Evolutionary conservation across 2,113 vertebrate species (phyloP), one percentile per base, ranked within the genome.

Genomic region (Copsychus sechellarum): DNA sequence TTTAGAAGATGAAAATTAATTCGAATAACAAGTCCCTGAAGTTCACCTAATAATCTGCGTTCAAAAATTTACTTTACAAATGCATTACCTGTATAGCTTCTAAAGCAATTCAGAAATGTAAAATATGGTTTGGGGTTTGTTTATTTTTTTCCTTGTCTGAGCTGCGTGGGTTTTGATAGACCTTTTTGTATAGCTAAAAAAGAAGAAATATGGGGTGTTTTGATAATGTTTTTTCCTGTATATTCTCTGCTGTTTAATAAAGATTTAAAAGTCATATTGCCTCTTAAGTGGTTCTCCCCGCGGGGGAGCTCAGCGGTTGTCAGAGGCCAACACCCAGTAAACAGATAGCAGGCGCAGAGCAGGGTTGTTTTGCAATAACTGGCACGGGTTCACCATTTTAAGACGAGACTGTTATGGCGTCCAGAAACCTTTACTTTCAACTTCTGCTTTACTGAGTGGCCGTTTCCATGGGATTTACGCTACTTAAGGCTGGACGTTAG

Each of bases 381-480:
- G 94, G 84, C 91, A 88, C 3, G 61, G 40, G 87, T 86, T 96
- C 94, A 95, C 90, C 91, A 94, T 94, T 96, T 96, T 96, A 91
- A 95, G 84, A 87, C 51, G 28, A 90, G 67, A 57, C 74, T 77
- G 85, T 85, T 92, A 95, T 91, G 92, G 96, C 90, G 90, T 90
- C 94, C 91, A 72, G n/a, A 81, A 94, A 40, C 80, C 86, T 95
- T 80, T 87, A 34, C 77, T 91, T 84, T 89, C 81, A 79, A 61
- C 53, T 97, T 85, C 94, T 90, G 73, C 78, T 79, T 95, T 91
- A 91, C 9, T n/a, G 45, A 80, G 15, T 11, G 16, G n/a, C 56
- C 42, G 24, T 34, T 89, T n/a, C 56, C 93, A 65, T 51, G 14
- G 50, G 10, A 10, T 26, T 87, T 85, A 85, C 3, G 19, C 81